Evolutionary conservation across 2,888 invertebrate species (phyloP).

Genomic region (Platycheirus rosarum): DNA sequence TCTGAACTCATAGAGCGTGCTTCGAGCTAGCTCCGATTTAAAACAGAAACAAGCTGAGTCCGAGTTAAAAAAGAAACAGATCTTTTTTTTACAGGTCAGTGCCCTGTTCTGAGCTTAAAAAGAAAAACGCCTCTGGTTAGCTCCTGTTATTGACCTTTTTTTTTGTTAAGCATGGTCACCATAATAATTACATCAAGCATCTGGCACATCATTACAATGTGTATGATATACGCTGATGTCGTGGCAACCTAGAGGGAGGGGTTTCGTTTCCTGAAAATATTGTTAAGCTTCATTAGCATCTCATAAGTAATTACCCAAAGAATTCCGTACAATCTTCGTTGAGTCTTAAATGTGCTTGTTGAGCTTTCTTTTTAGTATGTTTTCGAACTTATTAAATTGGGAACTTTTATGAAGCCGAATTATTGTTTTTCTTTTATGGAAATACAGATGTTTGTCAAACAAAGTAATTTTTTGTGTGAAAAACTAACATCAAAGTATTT

Average conservation of each 20-base stretch:
- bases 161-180: background rate
- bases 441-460: background rate
- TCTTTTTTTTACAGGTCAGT: no score
- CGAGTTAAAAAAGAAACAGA: no score
- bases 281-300: constrained; percentile 36
- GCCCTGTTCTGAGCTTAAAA: no score
- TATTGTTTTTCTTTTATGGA: background rate
- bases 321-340: constrained; percentile 13
- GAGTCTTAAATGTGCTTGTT: background rate
- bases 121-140: no score
- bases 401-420: background rate
- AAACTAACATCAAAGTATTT: constrained; percentile 21
- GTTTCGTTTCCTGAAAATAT: constrained; percentile 18
- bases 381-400: no score
- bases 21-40: no score
- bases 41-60: no score
- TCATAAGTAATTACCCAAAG: constrained; percentile 48
- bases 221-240: background rate
- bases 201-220: background rate
- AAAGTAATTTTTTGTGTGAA: background rate
- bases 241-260: background rate
- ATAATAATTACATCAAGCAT: background rate
- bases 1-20: no score
- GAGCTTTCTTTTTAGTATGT: no score
- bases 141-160: no score